Conservation (phyloP, 2,113 vertebrate species). For the Mellivora capensis region DNA sequence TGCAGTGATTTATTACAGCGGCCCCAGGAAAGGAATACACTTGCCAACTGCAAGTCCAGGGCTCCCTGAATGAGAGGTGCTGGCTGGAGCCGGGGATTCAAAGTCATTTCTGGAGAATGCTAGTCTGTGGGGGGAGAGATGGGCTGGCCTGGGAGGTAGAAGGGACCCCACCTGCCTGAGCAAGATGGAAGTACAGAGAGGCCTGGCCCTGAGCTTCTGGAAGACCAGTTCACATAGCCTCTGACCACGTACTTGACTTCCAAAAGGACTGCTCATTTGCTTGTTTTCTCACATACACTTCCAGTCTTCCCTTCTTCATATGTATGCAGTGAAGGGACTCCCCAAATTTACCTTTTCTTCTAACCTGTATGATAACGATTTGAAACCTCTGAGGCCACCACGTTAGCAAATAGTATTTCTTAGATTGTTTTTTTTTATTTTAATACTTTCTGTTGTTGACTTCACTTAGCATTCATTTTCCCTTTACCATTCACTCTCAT, state of each 20-base stretch:
- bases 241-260: fast-evolving
- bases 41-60: not conserved
- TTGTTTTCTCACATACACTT: not conserved
- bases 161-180: not conserved
- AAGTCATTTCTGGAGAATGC: not conserved
- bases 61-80: not conserved
- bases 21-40: not conserved
- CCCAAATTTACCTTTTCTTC: not conserved
- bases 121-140: not conserved
- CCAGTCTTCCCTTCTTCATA: not conserved
- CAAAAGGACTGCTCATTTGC: not conserved
- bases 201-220: not conserved
- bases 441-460: not conserved
- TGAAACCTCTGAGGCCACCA: not conserved
- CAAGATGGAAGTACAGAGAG: fast-evolving
- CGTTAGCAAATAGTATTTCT: not conserved
- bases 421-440: not conserved
- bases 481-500: not conserved
- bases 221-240: not conserved
- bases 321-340: not conserved
- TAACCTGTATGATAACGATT: not conserved
- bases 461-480: not conserved
- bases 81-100: no score
- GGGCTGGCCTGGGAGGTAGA: fast-evolving
- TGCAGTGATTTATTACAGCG: not conserved